Evolutionary conservation across 1,140 invertebrate genomes (phyloP).

Genomic region (Papilio helenus): DNA sequence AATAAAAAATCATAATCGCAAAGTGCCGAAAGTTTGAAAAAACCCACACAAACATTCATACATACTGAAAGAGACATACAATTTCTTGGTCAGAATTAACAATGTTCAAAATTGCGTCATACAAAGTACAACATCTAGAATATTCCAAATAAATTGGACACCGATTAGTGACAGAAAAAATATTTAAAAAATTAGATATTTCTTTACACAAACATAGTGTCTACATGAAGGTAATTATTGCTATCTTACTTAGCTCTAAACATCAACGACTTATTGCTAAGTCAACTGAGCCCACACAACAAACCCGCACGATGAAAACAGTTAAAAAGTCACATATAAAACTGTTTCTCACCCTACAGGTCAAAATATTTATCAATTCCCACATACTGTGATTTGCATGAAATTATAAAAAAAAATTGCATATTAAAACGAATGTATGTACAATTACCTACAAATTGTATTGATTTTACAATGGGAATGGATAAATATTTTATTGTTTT

Average conservation of each 20-base stretch:
- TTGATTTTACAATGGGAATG: slow-evolving; percentile 19
- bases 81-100: slow-evolving; percentile 17
- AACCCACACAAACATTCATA: slow-evolving; percentile 14
- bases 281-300: slow-evolving; percentile 44
- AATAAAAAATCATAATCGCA: slow-evolving; percentile 17
- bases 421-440: slow-evolving; percentile 13
- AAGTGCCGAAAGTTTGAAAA: slow-evolving; percentile 30
- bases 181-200: slow-evolving; percentile 17
- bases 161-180: neutral
- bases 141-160: neutral
- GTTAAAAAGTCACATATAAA: neutral
- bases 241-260: slow-evolving; percentile 36
- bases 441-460: slow-evolving; percentile 30
- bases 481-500: slow-evolving; percentile 42
- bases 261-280: slow-evolving; percentile 44
- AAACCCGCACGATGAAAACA: neutral
- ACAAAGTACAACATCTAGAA: neutral
- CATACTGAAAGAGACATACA: slow-evolving; percentile 13
- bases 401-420: slow-evolving; percentile 17
- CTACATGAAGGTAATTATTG: slow-evolving; percentile 36
- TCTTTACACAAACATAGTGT: slow-evolving; percentile 24
- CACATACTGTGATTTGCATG: neutral
- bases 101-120: neutral
- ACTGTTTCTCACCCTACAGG: neutral
- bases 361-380: slow-evolving; percentile 31